Evolutionary conservation across 1,140 invertebrate species (phyloP), one percentile per base, ranked within the genome.

Genomic region (Zaprionus africanus): DNA sequence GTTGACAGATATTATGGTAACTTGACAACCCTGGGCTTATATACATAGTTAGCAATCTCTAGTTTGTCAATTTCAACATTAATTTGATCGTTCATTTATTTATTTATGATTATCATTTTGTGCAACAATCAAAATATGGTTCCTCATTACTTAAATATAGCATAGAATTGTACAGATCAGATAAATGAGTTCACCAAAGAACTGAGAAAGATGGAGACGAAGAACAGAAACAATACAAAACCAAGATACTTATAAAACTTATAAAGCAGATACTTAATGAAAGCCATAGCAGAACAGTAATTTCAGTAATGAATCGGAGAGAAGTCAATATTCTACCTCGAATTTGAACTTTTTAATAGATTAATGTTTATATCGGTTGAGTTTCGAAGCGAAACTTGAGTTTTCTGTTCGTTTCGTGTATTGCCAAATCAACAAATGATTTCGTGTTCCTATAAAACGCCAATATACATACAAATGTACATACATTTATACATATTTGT

Each of bases 91-190:
- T 34, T 43, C 17, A 31, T 34, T 58, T 57, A 19, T 49, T 49
- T 46, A 4, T 58, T 7, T 1, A 22, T 34, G 24, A 28, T 31
- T 61, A 11, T 59, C 12, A 41, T 38, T 76, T 76, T 24, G 54
- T 60, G 62, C 53, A 68, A 77, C 61, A 78, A 77, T 78, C 56
- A 76, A 72, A 79, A 76, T 79, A 76, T 76, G 76, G 76, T 81
- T 81, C 79, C 71, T 79, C 66, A 78, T 74, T 74, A 69, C 57
- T 53, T 28, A 73, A 73, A 73, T 73, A 28, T 74, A 69, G 61
- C 46, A 73, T 70, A 70, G 67, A 66, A 57, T 43, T 63, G 70
- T 68, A 73, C 56, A 74, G 68, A 64, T 63, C 59, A 46, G 17
- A 59, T 51, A 34, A 73, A 31, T 73, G 38, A 60, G 64, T 69